Evolutionary conservation across 2,113 vertebrate genomes (phyloP).

Genomic region (Tretioscincus oriximinensis): DNA sequence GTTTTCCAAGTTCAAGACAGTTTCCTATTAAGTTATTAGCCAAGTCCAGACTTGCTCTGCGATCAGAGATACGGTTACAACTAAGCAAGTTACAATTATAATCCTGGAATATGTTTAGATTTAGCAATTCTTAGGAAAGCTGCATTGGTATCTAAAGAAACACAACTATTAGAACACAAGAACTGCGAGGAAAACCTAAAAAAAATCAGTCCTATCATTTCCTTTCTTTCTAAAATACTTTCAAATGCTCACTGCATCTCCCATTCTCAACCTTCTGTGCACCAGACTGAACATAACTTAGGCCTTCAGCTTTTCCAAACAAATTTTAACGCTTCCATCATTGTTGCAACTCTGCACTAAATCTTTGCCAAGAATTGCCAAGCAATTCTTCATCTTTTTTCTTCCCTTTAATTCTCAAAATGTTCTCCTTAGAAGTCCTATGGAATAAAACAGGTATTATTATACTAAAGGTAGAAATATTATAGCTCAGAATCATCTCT

Average conservation of each 20-base stretch:
- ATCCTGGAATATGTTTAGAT: not conserved
- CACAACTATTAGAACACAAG: not conserved
- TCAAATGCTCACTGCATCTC: not conserved
- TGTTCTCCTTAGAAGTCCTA: not conserved
- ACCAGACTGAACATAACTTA: conserved; percentile 1
- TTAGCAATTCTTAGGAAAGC: not conserved
- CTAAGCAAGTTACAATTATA: too few relatives aligned
- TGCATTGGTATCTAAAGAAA: too few relatives aligned
- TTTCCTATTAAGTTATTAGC: not conserved
- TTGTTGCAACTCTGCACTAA: not conserved
- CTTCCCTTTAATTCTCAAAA: not conserved
- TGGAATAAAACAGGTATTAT: not conserved
- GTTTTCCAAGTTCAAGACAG: not conserved
- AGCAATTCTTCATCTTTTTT: not conserved
- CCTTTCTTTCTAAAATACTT: not conserved
- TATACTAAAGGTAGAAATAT: not conserved
- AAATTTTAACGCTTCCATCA: not conserved
- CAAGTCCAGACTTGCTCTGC: not conserved
- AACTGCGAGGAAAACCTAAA: not conserved
- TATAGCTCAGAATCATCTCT: not conserved
- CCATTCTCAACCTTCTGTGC: not conserved
- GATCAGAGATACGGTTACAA: not conserved
- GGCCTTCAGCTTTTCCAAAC: not conserved
- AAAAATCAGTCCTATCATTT: not conserved
- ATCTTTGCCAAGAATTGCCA: not conserved